Percentiles rank a stretch among this genome's conserved stretches.
Conservation (phyloP, 2,113 vertebrate genomes). For the Psittacula cyanocephala region DNA sequence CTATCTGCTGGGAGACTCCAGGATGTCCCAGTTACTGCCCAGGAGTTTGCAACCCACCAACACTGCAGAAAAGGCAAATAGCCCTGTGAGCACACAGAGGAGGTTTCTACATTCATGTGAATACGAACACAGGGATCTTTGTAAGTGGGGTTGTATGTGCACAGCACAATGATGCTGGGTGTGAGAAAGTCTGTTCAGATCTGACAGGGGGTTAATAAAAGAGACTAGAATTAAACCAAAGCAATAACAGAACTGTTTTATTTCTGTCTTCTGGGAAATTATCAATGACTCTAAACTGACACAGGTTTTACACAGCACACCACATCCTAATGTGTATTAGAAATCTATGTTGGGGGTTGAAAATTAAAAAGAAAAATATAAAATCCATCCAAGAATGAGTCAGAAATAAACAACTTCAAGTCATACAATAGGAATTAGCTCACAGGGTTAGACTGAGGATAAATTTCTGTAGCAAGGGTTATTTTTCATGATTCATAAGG, state of each 20-base stretch:
- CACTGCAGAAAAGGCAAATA: background rate
- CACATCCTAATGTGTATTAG: background rate
- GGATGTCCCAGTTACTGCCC: background rate
- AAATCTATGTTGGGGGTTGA: background rate
- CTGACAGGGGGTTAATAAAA: slow-evolving; percentile 4
- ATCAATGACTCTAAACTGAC: background rate
- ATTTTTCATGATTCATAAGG: slow-evolving; percentile 66
- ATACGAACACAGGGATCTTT: background rate
- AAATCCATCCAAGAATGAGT: slow-evolving; percentile 48
- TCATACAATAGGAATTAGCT: slow-evolving; percentile 66
- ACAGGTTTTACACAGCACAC: background rate
- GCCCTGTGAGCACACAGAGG: background rate
- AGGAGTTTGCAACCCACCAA: background rate
- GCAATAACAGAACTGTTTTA: slow-evolving; percentile 23
- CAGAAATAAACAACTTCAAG: slow-evolving; percentile 45
- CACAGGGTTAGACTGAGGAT: slow-evolving; percentile 37
- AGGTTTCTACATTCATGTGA: background rate
- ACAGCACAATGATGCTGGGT: background rate
- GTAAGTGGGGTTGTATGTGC: background rate
- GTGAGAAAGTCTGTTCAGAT: background rate
- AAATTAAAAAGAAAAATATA: slow-evolving; percentile 24
- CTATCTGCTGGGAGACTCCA: background rate
- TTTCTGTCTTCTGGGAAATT: slow-evolving; percentile 27
- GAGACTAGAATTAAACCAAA: slow-evolving; percentile 23
- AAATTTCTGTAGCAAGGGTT: slow-evolving; percentile 42